Percentiles rank a stretch among this genome's conserved stretches.
Conservation (phyloP, 2,888 invertebrate species). For the Nymphalis polychloros region DNA sequence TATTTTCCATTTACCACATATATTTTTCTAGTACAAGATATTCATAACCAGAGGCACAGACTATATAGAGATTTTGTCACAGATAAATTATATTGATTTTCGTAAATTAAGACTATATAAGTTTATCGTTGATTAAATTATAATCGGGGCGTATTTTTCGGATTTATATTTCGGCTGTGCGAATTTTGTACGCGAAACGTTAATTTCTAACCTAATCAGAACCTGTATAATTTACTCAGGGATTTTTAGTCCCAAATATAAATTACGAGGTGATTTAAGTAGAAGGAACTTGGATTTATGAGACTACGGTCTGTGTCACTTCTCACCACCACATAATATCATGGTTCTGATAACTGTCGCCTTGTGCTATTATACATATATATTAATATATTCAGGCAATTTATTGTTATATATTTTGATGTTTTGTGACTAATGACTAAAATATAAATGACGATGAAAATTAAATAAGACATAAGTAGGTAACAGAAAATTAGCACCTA, state of each 20-base stretch:
- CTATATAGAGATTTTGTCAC: conserved; percentile 25
- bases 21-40: background rate
- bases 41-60: conserved; percentile 19
- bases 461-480: conserved; percentile 49
- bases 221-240: conserved; percentile 82
- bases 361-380: conserved; percentile 49
- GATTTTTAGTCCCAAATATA: conserved; percentile 66
- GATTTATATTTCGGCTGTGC: conserved; percentile 61
- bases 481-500: conserved; percentile 73
- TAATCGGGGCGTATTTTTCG: conserved; percentile 65
- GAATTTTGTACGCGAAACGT: conserved; percentile 59
- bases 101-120: conserved; percentile 30
- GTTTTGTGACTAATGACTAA: conserved; percentile 63
- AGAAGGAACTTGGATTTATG: conserved; percentile 71
- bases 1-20: conserved; percentile 10
- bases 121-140: conserved; percentile 50
- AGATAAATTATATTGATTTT: conserved; percentile 31
- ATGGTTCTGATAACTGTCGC: conserved; percentile 79
- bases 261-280: conserved; percentile 82
- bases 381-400: conserved; percentile 37
- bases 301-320: conserved; percentile 71
- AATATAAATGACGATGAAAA: conserved; percentile 47
- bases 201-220: conserved; percentile 81
- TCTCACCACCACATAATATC: conserved; percentile 66
- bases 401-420: conserved; percentile 40